Base-by-base conservation (phyloP, 2,888 invertebrate species). In the Sinodicranocentrus sp. region DNA sequence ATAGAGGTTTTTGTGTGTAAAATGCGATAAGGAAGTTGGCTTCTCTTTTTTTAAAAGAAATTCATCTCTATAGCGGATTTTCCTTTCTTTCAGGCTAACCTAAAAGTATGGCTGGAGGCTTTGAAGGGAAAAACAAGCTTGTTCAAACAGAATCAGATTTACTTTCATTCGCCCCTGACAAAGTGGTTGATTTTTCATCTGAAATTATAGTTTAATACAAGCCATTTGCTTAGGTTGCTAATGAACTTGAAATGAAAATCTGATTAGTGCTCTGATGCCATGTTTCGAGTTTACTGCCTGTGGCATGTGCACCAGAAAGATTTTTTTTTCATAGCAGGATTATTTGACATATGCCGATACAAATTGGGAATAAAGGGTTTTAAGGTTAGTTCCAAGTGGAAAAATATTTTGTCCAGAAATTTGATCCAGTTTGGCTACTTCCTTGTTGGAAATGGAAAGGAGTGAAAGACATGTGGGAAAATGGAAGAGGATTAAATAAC, bases 241-340 rank as follows among this genome's bases (percentile, higher is more conserved):
- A 76, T 76, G 75, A 76, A 65, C 75, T 26, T 33, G 25, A 73
- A 73, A 73, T 61, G 48, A 28, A 76, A 65, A 76, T 76, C 65
- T 76, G 54, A 76, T 76, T 76, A 65, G 48, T 52, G 48, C 44
- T 48, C n/a, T n/a, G n/a, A n/a, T n/a, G n/a, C n/a, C n/a, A n/a
- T n/a, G n/a, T n/a, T n/a, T n/a, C n/a, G n/a, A n/a, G n/a, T n/a
- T n/a, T n/a, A n/a, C n/a, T n/a, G n/a, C n/a, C n/a, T n/a, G n/a
- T n/a, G n/a, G n/a, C n/a, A n/a, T n/a, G n/a, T n/a, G n/a, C n/a
- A n/a, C n/a, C n/a, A n/a, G n/a, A n/a, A n/a, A n/a, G n/a, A n/a
- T n/a, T n/a, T n/a, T n/a, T n/a, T n/a, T n/a, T n/a, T n/a, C n/a
- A n/a, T n/a, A n/a, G n/a, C n/a, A n/a, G n/a, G n/a, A n/a, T n/a